Evolutionary conservation across 2,113 vertebrate genomes (phyloP).

Genomic region (Psephotus haematonotus): DNA sequence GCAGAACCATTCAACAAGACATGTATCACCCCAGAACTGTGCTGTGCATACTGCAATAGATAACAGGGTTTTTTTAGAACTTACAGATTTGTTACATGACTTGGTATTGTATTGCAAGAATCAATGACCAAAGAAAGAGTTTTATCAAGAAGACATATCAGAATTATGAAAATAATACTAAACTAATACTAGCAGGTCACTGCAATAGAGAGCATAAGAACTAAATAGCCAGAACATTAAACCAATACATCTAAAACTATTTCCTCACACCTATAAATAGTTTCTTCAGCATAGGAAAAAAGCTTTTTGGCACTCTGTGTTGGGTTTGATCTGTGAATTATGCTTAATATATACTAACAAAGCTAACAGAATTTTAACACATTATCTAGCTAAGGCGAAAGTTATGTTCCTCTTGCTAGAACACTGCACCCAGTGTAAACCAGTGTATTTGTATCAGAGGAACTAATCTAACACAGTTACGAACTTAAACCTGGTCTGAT

Average conservation of each 20-base stretch:
- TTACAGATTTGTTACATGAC: neutral
- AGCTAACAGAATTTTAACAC: neutral
- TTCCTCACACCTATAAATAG: neutral
- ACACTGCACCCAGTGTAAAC: neutral
- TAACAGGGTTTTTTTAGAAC: neutral
- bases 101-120: neutral
- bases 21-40: constrained; percentile 73
- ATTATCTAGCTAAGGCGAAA: neutral
- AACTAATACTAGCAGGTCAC: neutral
- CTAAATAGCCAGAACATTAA: neutral
- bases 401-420: neutral
- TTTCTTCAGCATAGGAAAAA: neutral
- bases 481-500: neutral
- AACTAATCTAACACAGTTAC: neutral
- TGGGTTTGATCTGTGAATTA: neutral
- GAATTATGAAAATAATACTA: neutral
- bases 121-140: neutral
- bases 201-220: neutral
- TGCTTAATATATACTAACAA: neutral
- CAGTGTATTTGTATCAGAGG: neutral
- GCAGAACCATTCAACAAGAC: constrained; percentile 80
- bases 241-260: neutral
- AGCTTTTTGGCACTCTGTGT: neutral
- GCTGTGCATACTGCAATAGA: constrained; percentile 73
- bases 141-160: neutral